These are phyloP conservation scores for Drosophila nr. medialis DNA, from an alignment of 2,888 invertebrate genomes.

Conservation along the genomic window DNA sequence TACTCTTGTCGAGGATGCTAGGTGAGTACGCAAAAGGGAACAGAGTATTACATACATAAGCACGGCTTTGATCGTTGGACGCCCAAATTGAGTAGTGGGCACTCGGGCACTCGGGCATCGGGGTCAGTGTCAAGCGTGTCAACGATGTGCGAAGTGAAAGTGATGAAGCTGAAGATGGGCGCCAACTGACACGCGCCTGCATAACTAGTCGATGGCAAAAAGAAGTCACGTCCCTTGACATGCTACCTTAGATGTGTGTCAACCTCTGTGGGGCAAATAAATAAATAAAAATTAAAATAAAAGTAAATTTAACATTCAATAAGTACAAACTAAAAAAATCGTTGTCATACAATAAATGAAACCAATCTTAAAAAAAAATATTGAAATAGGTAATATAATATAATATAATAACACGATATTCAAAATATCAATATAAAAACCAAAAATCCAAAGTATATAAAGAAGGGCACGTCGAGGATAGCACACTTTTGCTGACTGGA, in stretches of 20 bases:
- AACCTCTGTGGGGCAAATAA: not conserved
- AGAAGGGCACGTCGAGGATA: not conserved
- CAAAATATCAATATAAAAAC: not conserved
- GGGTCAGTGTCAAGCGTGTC: slow-evolving; percentile 59
- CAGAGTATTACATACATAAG: not conserved
- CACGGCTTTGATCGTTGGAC: slow-evolving; percentile 19
- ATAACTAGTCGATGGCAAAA: slow-evolving; percentile 56
- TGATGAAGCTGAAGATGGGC: slow-evolving; percentile 20
- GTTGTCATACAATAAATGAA: not conserved
- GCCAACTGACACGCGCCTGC: slow-evolving; percentile 64
- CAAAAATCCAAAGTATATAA: not conserved
- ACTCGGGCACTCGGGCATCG: slow-evolving; percentile 11
- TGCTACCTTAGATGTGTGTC: not conserved
- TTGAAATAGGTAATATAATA: not conserved
- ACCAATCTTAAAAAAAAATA: not conserved
- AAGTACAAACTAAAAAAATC: not conserved
- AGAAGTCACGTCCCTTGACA: slow-evolving; percentile 37
- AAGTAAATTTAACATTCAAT: not conserved
- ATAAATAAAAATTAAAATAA: not conserved
- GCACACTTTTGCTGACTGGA: not conserved
- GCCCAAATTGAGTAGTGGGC: slow-evolving; percentile 10
- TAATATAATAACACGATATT: not conserved
- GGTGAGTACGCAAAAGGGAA: slow-evolving; percentile 71
- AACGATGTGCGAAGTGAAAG: slow-evolving; percentile 73
- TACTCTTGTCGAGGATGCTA: slow-evolving; percentile 81